phyloP scores from a whole-genome alignment of 2,113 vertebrate species.

The Sinocyclocheilus maitianheensis region DNA sequence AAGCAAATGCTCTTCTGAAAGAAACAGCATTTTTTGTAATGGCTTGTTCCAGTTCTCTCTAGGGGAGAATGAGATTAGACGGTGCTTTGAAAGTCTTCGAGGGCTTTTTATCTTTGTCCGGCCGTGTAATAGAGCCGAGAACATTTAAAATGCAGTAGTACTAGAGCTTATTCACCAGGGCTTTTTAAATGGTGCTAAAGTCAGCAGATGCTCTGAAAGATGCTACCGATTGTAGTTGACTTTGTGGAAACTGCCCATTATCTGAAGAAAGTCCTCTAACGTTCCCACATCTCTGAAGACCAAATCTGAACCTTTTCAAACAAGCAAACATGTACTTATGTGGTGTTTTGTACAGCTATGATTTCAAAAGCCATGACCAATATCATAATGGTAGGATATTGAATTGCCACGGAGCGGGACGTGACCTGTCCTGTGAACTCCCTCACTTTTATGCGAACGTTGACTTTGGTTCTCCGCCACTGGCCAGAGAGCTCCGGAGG shows the following conservation, averaged over 20 bases:
- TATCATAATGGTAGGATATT: slow-evolving; percentile 70
- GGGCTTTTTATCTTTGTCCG: slow-evolving; percentile 12
- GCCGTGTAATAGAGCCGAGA: neutral
- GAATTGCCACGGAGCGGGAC: slow-evolving; percentile 72
- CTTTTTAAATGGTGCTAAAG: neutral
- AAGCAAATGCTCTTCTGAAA: neutral
- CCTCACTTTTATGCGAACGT: slow-evolving; percentile 68
- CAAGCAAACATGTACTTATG: slow-evolving; percentile 72
- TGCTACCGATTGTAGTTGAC: neutral
- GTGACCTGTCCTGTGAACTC: slow-evolving; percentile 75
- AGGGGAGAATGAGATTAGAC: slow-evolving; percentile 2
- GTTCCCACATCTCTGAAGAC: slow-evolving; percentile 51
- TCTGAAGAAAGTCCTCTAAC: slow-evolving; percentile 57
- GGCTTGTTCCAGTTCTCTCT: slow-evolving; percentile 14
- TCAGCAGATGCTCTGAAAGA: neutral
- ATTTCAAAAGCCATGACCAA: slow-evolving; percentile 71
- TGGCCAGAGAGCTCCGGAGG: slow-evolving; percentile 57
- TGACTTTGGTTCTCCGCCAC: slow-evolving; percentile 70
- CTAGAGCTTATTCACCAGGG: neutral
- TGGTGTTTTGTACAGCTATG: slow-evolving; percentile 67
- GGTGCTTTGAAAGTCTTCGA: neutral
- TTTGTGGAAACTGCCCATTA: slow-evolving; percentile 33
- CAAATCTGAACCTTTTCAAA: slow-evolving; percentile 54
- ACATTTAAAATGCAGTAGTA: neutral
- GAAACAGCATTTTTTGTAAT: neutral